phyloP scores from a whole-genome alignment of 2,888 invertebrate genomes.

The Dryocosmus kuriphilus region DNA sequence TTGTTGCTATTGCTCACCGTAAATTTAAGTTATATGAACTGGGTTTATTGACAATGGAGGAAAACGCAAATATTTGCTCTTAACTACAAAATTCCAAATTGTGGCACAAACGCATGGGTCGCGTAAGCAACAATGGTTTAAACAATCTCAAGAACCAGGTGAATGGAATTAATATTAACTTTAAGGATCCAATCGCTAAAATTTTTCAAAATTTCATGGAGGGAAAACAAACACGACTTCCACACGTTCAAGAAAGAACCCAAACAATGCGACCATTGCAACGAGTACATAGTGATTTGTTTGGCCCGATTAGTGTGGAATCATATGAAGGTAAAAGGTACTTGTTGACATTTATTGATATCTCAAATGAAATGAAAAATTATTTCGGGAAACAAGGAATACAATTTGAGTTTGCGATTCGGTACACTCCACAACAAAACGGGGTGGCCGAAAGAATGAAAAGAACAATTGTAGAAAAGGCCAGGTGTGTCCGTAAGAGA shows the following conservation, averaged over 20 bases:
- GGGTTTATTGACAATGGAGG: too few species aligned
- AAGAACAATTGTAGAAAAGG: constrained; percentile 69
- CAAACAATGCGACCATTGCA: constrained; percentile 51
- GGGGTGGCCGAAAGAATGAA: constrained; percentile 63
- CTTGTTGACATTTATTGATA: constrained; percentile 56
- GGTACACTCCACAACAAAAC: constrained; percentile 65
- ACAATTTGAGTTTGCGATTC: constrained; percentile 58
- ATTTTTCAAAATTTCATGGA: too few species aligned
- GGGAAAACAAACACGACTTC: constrained; percentile 52
- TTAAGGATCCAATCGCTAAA: too few species aligned
- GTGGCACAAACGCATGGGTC: too few species aligned
- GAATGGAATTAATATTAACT: too few species aligned
- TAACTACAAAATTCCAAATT: too few species aligned
- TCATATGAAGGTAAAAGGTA: constrained; percentile 52
- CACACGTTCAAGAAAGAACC: constrained; percentile 44
- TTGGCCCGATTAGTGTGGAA: constrained; percentile 56
- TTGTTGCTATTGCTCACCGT: too few species aligned
- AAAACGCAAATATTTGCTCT: too few species aligned
- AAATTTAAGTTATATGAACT: too few species aligned
- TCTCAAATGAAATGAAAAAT: constrained; percentile 56
- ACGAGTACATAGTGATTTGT: constrained; percentile 58
- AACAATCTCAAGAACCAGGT: too few species aligned
- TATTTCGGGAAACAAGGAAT: constrained; percentile 60
- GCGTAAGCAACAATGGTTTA: too few species aligned
- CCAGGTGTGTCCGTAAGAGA: constrained; percentile 56